Conservation (phyloP, 1,140 invertebrate genomes). For the Drosophila carrolli region DNA sequence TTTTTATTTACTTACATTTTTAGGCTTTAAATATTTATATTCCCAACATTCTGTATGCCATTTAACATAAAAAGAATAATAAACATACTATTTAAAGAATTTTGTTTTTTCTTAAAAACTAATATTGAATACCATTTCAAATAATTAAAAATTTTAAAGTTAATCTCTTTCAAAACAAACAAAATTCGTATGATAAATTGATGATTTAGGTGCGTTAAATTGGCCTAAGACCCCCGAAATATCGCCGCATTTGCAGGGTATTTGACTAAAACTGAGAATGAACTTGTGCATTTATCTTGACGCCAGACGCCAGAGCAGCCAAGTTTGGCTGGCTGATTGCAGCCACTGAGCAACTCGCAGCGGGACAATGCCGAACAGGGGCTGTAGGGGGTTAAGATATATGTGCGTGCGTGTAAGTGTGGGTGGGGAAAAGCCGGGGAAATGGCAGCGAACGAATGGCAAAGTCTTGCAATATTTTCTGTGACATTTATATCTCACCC, state of each 20-base stretch:
- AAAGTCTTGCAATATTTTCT: constrained; percentile 71
- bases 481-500: constrained; percentile 76
- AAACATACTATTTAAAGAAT: too few relatives aligned
- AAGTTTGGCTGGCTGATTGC: constrained; percentile 71
- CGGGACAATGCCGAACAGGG: constrained; percentile 40
- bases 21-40: too few relatives aligned
- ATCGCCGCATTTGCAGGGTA: constrained; percentile 27
- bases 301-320: constrained; percentile 46
- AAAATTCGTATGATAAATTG: too few relatives aligned
- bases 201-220: too few relatives aligned
- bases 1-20: too few relatives aligned
- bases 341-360: constrained; percentile 46
- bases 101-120: too few relatives aligned
- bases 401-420: not conserved
- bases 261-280: constrained; percentile 62
- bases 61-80: too few relatives aligned
- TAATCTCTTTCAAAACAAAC: too few relatives aligned
- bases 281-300: constrained; percentile 82
- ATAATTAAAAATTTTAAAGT: too few relatives aligned
- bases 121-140: too few relatives aligned
- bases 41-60: too few relatives aligned
- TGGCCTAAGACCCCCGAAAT: not conserved
- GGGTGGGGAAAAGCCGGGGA: not conserved
- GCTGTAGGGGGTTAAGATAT: constrained; percentile 20
- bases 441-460: constrained; percentile 37